Base-by-base conservation (phyloP, 2,797 vertebrate genomes). In the Trachops cirrhosus region DNA sequence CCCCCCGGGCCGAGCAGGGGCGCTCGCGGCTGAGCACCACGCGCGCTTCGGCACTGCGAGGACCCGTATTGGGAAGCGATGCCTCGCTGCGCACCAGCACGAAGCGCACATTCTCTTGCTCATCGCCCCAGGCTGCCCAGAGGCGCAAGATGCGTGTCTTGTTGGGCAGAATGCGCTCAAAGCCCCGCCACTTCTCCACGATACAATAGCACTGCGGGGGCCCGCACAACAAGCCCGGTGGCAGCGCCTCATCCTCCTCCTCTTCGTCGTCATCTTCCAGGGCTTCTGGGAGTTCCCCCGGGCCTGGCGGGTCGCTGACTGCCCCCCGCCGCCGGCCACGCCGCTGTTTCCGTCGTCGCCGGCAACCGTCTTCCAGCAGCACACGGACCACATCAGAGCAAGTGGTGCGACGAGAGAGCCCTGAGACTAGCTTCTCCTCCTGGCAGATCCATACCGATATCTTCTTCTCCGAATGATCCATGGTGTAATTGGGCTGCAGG, bases 171-270 rank as follows among this genome's bases (percentile, higher is more conserved):
- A 98, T 99, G 98, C 99, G 98, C 98, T 99, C 99, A 96, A 99
- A 99, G 86, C 99, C 99, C 46, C 99, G 98, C 99, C 99, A 99
- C 97, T 99, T 99, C 98, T 99, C 99, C 98, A 99, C 99, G 74
- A 99, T 98, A 98, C 99, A 99, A 97, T 99, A 99, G 68, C 99
- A 99, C 91, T 99, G 99, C 10, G 99, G 98, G 24, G 99, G 95
- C 3, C 99, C 99, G 94, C 99, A 98, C 93, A 99, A 98, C 99
- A 99, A 98, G 94, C 98, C 98, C 70, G 86, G 97, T 1, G 94
- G 67, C 71, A 95, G 79, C 39, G 15, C 29, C n/a, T 96, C 97
- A 0, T 94, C 95, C 3, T 97, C 95, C 1, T 97, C 96, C 14
- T 96, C 96, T 11, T 96, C 96, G 24, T 97, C 96, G 32, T 96